These are phyloP conservation scores for Hipparchia semele DNA, from an alignment of 2,888 invertebrate genomes.

Conservation along the genomic window DNA sequence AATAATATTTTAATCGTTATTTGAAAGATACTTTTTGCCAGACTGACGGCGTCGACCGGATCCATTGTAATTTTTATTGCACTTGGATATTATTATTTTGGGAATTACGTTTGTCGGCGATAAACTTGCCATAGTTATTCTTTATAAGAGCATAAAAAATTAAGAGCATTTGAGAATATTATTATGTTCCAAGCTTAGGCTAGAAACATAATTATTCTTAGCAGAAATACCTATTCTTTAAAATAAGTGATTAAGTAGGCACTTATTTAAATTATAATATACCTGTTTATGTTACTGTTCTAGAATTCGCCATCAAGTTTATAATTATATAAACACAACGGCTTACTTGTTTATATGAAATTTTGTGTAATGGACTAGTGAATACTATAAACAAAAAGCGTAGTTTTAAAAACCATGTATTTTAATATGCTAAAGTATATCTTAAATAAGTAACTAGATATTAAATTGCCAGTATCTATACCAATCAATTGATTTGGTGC, in stretches of 20 bases:
- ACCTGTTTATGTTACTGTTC: no score
- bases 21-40: constrained; percentile 58
- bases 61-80: constrained; percentile 70
- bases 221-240: not conserved
- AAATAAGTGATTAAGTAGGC: not conserved
- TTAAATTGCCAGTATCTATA: no score
- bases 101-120: constrained; percentile 51
- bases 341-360: no score
- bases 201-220: not conserved
- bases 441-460: no score
- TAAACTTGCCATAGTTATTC: constrained; percentile 23
- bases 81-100: constrained; percentile 57
- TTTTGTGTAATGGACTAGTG: no score
- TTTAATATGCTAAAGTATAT: no score
- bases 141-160: constrained; percentile 35
- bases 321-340: no score
- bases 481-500: not conserved
- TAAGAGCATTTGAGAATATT: constrained; percentile 1
- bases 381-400: no score
- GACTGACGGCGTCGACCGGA: constrained; percentile 47
- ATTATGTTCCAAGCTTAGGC: not conserved
- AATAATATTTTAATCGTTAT: constrained; percentile 77
- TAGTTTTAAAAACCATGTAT: no score
- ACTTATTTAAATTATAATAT: not conserved
- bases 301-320: no score